Evolutionary conservation across 2,888 invertebrate species (phyloP), one percentile per base, ranked within the genome.

Genomic region (Spodoptera littoralis): DNA sequence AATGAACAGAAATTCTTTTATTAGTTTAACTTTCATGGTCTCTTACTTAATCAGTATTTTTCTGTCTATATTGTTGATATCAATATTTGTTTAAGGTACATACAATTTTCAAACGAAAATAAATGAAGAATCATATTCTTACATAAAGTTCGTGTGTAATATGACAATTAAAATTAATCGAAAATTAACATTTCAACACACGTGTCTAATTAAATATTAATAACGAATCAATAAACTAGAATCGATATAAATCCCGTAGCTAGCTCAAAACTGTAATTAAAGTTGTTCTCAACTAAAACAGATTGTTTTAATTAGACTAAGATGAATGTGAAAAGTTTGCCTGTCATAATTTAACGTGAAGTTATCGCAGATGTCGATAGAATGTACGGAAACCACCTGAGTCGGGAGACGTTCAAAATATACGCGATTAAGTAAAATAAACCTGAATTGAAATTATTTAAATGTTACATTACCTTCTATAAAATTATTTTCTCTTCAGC

Each of bases 271-370:
- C 79, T 80, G 79, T 78, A 82, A 86, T 88, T 74, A 80, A 87
- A 85, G 80, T 86, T 80, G 79, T 82, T 81, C 70, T 65, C 68
- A 77, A 80, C 81, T 84, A 81, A 84, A 84, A 81, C 81, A 84
- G 83, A 85, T 87, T 83, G 85, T 81, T 77, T 83, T 84, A 85
- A 88, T 88, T 86, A 84, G 81, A 86, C 76, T 83, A 82, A 84
- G 87, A 87, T 84, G 83, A 83, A 86, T 85, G 84, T 82, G 75
- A 65, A 77, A 87, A 88, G 85, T 88, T 87, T 76, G 66, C 75
- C 72, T 69, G 75, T 76, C 79, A 81, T 84, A 83, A 85, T 79
- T 83, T 80, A 80, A 61, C 63, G 60, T 52, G 60, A 60, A 66
- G 13, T 65, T 54, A 73, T 55, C 55, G 66, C 77, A 79, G 75